These are phyloP conservation scores for Scarus forsteni DNA, from an alignment of 2,797 vertebrate genomes.

Conservation along the genomic window DNA sequence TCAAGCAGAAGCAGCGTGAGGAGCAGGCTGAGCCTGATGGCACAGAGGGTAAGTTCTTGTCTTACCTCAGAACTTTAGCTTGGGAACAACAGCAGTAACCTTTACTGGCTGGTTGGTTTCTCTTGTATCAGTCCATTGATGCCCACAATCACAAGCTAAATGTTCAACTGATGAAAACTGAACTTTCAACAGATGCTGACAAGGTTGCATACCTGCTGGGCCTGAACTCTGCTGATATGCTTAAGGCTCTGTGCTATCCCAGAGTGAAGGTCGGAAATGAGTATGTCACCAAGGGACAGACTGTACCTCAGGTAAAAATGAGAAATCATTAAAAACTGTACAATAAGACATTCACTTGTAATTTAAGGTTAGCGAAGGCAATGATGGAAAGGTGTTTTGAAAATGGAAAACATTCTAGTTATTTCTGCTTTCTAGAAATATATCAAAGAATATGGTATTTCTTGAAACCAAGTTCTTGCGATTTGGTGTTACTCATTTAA, in stretches of 20 bases:
- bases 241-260: slow-evolving; percentile 91
- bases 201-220: slow-evolving; percentile 91
- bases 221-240: slow-evolving; percentile 91
- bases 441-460: too few species aligned
- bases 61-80: not conserved
- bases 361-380: too few species aligned
- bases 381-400: too few species aligned
- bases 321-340: not conserved
- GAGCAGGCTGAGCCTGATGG: slow-evolving; percentile 92
- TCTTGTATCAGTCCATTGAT: not conserved
- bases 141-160: not conserved
- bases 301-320: slow-evolving; percentile 87
- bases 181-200: slow-evolving; percentile 86
- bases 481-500: too few species aligned
- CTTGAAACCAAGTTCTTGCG: too few species aligned
- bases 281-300: slow-evolving; percentile 91
- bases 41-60: slow-evolving; percentile 83
- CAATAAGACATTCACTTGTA: too few species aligned
- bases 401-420: too few species aligned
- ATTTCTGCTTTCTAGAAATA: too few species aligned
- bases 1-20: slow-evolving; percentile 91
- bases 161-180: not conserved
- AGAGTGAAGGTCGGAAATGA: slow-evolving; percentile 92
- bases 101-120: not conserved
- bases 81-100: not conserved